Base-by-base conservation (phyloP, 2,797 vertebrate genomes). In the Enoplosus armatus region DNA sequence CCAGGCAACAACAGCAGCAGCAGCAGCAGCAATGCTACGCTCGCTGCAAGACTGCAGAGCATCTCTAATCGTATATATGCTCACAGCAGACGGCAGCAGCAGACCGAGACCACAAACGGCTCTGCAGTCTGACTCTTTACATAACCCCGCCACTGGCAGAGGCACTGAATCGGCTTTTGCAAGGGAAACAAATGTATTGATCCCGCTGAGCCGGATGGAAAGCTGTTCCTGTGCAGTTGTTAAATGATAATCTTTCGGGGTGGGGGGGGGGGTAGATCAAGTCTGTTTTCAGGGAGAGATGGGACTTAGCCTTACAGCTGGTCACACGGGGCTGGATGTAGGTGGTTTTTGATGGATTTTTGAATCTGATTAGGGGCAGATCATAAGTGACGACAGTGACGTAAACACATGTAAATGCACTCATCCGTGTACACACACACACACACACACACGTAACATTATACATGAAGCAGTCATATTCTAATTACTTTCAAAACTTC, bases 101-200 rank as follows among this genome's bases (percentile, higher is more conserved):
- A 2, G 48, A 62, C 55, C 24, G 47, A 71, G 71, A 71, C 50
- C 71, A 60, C 73, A 72, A 41, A 58, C 12, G 6, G 62, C 72
- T 79, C 67, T 54, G 61, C 61, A 58, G 59, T 43, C 37, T 15
- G 55, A 72, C 58, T 79, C 75, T 77, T 80, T 83, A 69, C 58
- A 54, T 56, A 74, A 79, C 54, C 54, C 54, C 27, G 3, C 10
- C 54, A 69, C 48, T 51, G 53, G 65, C 66, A 70, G 59, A 72
- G 70, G 53, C 22, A 55, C 41, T 31, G 31, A 79, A 75, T 68
- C 37, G 11, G 78, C 64, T 85, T 83, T 88, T 27, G 53, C 41
- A 27, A 48, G 48, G 41, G 55, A 80, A 85, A 84, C 75, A 66
- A 67, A 80, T 64, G 69, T 76, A 90, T 87, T 82, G 84, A 89